Evolutionary conservation across 1,140 invertebrate genomes (phyloP).

Genomic region (Potamilus streckersoni): DNA sequence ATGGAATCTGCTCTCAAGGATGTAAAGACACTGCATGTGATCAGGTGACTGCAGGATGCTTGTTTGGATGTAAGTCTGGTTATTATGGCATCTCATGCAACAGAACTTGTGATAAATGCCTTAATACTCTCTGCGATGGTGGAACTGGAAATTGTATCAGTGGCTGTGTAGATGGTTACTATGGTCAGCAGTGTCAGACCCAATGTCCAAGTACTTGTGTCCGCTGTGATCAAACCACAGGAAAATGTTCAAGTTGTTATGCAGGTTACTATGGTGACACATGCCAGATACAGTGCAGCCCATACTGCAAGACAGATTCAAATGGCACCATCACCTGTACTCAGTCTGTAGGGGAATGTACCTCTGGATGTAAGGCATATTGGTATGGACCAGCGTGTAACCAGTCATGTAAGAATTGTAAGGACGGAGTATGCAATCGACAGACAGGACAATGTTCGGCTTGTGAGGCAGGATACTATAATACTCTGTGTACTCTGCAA

Average conservation of each 20-base stretch:
- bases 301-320: background rate
- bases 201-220: background rate
- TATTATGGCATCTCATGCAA: slow-evolving; percentile 5
- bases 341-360: too few relatives aligned
- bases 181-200: background rate
- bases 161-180: slow-evolving; percentile 1
- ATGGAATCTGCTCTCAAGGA: too few relatives aligned
- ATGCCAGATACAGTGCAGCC: background rate
- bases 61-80: background rate
- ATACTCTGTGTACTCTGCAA: too few relatives aligned
- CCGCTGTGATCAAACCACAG: background rate
- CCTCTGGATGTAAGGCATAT: too few relatives aligned
- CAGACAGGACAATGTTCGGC: too few relatives aligned
- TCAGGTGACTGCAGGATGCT: too few relatives aligned
- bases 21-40: too few relatives aligned
- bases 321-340: background rate
- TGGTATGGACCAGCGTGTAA: too few relatives aligned
- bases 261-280: slow-evolving; percentile 1
- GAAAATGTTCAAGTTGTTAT: background rate
- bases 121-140: background rate
- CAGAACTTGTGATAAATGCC: background rate
- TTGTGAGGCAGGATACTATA: too few relatives aligned
- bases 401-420: too few relatives aligned
- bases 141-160: background rate
- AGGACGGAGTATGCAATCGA: too few relatives aligned